phyloP scores from a whole-genome alignment of 2,888 invertebrate genomes.

The Heliconius sara region DNA sequence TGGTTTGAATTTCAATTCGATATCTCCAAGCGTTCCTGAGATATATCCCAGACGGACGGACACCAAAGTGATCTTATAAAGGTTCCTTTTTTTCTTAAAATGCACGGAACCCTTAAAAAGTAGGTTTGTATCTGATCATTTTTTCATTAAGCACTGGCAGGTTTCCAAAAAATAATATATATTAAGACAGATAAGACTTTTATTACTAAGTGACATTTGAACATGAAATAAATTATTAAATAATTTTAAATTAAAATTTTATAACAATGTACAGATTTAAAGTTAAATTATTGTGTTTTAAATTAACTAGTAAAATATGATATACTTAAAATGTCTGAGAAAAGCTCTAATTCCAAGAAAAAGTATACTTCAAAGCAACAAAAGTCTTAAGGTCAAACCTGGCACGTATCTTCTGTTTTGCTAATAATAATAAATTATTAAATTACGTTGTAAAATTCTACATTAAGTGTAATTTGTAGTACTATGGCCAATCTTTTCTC shows the following conservation, averaged over 20 bases:
- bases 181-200: conserved; percentile 1
- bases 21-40: no score
- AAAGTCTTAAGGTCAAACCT: not conserved
- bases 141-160: not conserved
- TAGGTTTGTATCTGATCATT: not conserved
- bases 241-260: conserved; percentile 19
- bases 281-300: conserved; percentile 50
- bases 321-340: conserved; percentile 62
- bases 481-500: conserved; percentile 34
- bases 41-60: no score
- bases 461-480: conserved; percentile 44
- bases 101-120: not conserved
- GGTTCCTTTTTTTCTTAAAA: no score
- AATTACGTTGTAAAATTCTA: not conserved
- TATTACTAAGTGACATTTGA: conserved; percentile 18
- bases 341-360: conserved; percentile 46
- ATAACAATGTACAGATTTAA: conserved; percentile 41
- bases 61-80: no score
- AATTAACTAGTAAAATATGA: conserved; percentile 66
- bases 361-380: conserved; percentile 25
- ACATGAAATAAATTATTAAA: conserved; percentile 26
- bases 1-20: no score
- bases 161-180: not conserved
- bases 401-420: conserved; percentile 1
- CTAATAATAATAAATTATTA: not conserved